Evolutionary conservation across 2,113 vertebrate genomes (phyloP).

Genomic region (Leptobrachium leishanense): DNA sequence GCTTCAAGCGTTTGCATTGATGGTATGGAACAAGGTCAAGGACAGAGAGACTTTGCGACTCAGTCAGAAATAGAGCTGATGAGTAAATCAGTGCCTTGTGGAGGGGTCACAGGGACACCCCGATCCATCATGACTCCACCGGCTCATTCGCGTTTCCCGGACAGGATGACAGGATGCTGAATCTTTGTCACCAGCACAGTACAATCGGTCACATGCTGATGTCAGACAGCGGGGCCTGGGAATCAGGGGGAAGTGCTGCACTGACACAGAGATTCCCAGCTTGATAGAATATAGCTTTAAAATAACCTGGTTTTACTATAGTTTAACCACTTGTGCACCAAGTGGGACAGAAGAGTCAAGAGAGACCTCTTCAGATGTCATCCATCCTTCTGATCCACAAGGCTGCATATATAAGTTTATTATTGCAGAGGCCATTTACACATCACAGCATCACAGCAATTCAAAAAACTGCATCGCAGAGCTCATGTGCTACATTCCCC

Average conservation of each 20-base stretch:
- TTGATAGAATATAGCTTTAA: not conserved
- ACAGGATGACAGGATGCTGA: conserved; percentile 1
- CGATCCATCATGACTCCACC: not conserved
- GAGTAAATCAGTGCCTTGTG: not conserved
- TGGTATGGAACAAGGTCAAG: not conserved
- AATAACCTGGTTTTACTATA: not conserved
- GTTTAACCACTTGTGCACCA: not conserved
- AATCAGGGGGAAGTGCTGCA: not conserved
- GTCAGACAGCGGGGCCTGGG: conserved; percentile 10
- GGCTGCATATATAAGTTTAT: too few species aligned
- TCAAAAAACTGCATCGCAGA: too few species aligned
- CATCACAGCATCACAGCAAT: too few species aligned
- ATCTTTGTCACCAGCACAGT: conserved; percentile 15
- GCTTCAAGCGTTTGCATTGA: too few species aligned
- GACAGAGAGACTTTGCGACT: not conserved
- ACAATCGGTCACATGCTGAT: conserved; percentile 34
- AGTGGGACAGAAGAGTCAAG: not conserved
- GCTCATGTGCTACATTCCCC: too few species aligned
- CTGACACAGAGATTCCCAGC: not conserved
- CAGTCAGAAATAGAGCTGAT: not conserved
- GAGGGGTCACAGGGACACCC: not conserved
- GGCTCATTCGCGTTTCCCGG: conserved; percentile 14
- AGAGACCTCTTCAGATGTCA: too few species aligned
- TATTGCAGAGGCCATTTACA: too few species aligned
- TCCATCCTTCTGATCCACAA: too few species aligned